phyloP scores from a whole-genome alignment of 2,113 vertebrate genomes.

The Atractosteus spatula region DNA sequence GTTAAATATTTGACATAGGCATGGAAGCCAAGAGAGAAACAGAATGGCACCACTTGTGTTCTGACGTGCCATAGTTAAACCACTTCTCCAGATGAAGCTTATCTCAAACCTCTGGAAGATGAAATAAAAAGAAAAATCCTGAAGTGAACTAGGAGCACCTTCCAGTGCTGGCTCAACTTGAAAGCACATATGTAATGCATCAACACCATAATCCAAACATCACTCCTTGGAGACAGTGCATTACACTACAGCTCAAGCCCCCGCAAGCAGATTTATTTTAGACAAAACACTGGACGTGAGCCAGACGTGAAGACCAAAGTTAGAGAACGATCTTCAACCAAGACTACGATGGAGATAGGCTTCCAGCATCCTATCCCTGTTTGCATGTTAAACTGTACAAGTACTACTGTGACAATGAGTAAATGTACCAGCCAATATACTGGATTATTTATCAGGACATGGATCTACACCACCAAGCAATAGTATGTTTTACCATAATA shows the following conservation, averaged over 20 bases:
- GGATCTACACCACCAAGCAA: too few species aligned
- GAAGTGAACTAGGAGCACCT: not conserved
- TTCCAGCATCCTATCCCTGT: too few species aligned
- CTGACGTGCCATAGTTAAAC: not conserved
- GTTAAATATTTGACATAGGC: conserved; percentile 49
- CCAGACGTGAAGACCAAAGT: not conserved
- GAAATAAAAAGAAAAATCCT: not conserved
- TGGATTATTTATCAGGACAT: too few species aligned
- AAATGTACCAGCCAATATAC: too few species aligned
- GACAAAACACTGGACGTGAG: conserved; percentile 10
- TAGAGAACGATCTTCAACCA: not conserved
- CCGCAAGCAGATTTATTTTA: conserved; percentile 25
- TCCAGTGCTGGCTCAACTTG: conserved; percentile 2
- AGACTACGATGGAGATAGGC: not conserved
- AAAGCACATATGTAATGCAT: conserved; percentile 21
- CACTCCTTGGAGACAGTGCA: conserved; percentile 1
- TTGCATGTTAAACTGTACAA: too few species aligned
- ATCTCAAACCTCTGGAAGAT: not conserved
- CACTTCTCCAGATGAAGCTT: not conserved
- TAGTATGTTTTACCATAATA: too few species aligned
- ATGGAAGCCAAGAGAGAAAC: conserved; percentile 22
- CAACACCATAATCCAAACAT: conserved; percentile 10
- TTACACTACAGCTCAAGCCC: conserved; percentile 10
- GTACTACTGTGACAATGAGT: too few species aligned
- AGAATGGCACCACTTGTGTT: not conserved